A percentile compares a stretch with the other conserved stretches of the same genome.
phyloP scores from a whole-genome alignment of 2,113 vertebrate species.

The Vombatus ursinus region DNA sequence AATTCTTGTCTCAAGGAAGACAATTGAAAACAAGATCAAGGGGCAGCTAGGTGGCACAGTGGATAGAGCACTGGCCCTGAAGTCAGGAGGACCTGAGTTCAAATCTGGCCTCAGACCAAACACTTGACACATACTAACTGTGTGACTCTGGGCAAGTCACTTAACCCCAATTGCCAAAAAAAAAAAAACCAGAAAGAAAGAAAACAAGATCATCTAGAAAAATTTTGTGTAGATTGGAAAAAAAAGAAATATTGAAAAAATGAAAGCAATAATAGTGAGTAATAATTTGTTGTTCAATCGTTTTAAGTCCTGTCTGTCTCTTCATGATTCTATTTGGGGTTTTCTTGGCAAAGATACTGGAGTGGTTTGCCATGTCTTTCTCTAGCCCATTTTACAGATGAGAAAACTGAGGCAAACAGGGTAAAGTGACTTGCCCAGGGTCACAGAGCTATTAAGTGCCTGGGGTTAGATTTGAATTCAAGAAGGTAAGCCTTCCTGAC shows the following conservation, averaged over 20 bases:
- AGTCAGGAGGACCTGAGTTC: too few relatives aligned
- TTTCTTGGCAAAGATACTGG: not conserved
- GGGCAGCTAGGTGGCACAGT: too few relatives aligned
- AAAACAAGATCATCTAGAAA: not conserved
- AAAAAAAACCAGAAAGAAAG: too few relatives aligned
- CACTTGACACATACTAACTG: too few relatives aligned
- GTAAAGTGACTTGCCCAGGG: not conserved
- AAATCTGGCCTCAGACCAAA: too few relatives aligned
- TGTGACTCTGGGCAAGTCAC: too few relatives aligned
- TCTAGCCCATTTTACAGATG: not conserved
- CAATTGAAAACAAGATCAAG: not conserved
- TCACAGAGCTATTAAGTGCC: not conserved
- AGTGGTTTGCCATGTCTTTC: not conserved
- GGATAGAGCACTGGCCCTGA: too few relatives aligned
- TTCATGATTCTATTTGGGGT: not conserved
- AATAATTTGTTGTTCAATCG: not conserved
- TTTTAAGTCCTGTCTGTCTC: not conserved
- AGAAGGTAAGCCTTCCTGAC: not conserved
- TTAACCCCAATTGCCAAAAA: too few relatives aligned
- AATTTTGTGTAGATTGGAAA: not conserved
- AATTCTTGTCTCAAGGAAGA: not conserved
- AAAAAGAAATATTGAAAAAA: constrained; percentile 15
- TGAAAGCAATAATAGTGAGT: not conserved
- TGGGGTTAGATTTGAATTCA: not conserved
- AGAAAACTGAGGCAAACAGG: not conserved